phyloP scores from a whole-genome alignment of 2,797 vertebrate species.

The Orestias chungarensis region DNA sequence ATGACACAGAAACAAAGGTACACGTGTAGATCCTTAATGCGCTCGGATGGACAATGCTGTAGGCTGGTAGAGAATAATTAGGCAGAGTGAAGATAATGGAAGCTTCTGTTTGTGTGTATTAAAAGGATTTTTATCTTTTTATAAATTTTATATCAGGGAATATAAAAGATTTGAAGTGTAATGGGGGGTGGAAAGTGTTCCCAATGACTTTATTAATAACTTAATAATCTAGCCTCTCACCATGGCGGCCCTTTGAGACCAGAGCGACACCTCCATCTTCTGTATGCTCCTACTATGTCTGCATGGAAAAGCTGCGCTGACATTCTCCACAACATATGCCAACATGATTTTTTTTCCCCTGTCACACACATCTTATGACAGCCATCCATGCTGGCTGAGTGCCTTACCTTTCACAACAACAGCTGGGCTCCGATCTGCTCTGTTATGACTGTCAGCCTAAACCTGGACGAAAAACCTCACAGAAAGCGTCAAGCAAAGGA shows the following conservation, averaged over 20 bases:
- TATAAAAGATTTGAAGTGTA: conserved; percentile 31
- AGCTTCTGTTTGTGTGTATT: conserved; percentile 3
- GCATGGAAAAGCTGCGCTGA: conserved; percentile 27
- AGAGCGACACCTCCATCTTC: conserved; percentile 6
- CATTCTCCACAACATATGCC: background rate
- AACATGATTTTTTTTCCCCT: conserved; percentile 17
- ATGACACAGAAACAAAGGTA: conserved; percentile 32
- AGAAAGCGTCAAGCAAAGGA: background rate
- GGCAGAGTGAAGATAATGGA: conserved; percentile 45
- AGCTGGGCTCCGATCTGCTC: conserved; percentile 4
- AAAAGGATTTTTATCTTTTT: conserved; percentile 22
- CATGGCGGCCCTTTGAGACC: conserved; percentile 4
- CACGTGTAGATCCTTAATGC: conserved; percentile 34
- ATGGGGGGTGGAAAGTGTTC: conserved; percentile 8
- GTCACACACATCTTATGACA: background rate
- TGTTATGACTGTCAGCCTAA: background rate
- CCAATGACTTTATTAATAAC: too few relatives aligned
- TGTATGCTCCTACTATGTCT: conserved; percentile 5
- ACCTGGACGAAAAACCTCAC: background rate
- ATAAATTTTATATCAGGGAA: conserved; percentile 20
- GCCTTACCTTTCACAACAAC: conserved; percentile 12
- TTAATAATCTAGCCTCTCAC: conserved; percentile 4
- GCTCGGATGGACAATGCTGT: conserved; percentile 38
- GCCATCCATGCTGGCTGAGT: background rate
- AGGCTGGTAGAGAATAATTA: conserved; percentile 45